Evolutionary conservation across 2,888 invertebrate genomes (phyloP).

Genomic region (Capitulum mitella): DNA sequence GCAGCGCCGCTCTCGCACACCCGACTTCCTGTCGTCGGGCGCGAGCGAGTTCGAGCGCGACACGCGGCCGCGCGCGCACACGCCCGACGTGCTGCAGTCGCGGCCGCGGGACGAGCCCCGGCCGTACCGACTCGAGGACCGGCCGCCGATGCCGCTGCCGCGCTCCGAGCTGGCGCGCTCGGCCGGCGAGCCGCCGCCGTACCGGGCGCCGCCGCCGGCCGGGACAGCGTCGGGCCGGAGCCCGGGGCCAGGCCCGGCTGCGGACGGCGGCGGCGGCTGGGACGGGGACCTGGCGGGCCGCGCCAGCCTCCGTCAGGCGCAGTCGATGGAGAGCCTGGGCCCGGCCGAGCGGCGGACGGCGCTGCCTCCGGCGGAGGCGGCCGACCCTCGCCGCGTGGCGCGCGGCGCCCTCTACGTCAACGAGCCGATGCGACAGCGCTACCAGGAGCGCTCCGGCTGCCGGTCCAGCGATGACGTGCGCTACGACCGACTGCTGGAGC

Average conservation of each 20-base stretch:
- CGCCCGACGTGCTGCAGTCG: not conserved
- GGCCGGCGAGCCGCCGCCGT: not conserved
- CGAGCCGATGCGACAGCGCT: slow-evolving; percentile 20
- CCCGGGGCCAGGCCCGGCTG: slow-evolving; percentile 40
- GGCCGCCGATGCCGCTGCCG: slow-evolving; percentile 19
- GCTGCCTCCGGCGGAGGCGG: slow-evolving; percentile 14
- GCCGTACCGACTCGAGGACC: slow-evolving; percentile 19
- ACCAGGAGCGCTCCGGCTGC: not conserved
- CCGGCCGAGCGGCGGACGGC: slow-evolving; percentile 52
- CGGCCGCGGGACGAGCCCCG: not conserved
- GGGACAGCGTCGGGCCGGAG: slow-evolving; percentile 6
- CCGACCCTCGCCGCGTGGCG: not conserved
- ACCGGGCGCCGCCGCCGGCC: slow-evolving; percentile 20
- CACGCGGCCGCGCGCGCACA: not conserved
- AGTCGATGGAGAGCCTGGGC: slow-evolving; percentile 75
- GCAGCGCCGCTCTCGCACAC: not conserved
- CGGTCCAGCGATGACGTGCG: slow-evolving; percentile 42
- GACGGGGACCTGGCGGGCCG: slow-evolving; percentile 68
- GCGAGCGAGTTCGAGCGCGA: not conserved
- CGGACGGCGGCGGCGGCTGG: slow-evolving; percentile 72
- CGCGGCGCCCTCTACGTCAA: slow-evolving; percentile 12
- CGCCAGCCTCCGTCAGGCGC: slow-evolving; percentile 51
- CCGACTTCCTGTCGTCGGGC: not conserved
- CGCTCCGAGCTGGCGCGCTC: slow-evolving; percentile 22
- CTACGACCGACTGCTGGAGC: slow-evolving; percentile 51